Evolutionary conservation across 2,888 invertebrate genomes (phyloP).

Genomic region (Pterostichus niger): DNA sequence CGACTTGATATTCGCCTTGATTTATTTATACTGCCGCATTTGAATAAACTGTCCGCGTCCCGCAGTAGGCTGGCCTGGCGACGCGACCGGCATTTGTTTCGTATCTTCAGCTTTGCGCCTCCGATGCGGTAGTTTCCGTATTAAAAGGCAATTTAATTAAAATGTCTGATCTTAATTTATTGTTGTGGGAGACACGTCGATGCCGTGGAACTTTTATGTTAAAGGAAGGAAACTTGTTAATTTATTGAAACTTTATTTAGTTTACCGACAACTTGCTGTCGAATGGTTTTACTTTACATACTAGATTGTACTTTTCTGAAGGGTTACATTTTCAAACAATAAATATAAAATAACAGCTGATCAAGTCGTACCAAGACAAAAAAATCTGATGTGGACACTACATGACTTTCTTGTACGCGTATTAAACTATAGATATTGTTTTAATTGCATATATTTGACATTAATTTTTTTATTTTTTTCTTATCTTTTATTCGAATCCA

Average conservation of each 20-base stretch:
- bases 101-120: conserved; percentile 1
- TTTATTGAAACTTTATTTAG: conserved; percentile 52
- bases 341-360: no score
- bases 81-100: conserved; percentile 17
- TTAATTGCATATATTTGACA: no score
- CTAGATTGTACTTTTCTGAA: no score
- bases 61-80: conserved; percentile 22
- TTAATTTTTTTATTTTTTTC: no score
- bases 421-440: no score
- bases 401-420: no score
- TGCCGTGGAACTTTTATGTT: conserved; percentile 11
- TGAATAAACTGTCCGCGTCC: conserved; percentile 56
- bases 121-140: conserved; percentile 17
- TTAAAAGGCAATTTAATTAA: conserved; percentile 47
- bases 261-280: conserved; percentile 40
- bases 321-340: no score
- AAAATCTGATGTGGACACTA: no score
- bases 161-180: conserved; percentile 48
- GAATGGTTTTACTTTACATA: conserved; percentile 38
- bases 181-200: conserved; percentile 30
- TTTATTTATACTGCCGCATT: conserved; percentile 58
- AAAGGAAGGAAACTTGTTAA: conserved; percentile 27
- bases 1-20: conserved; percentile 60
- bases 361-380: no score
- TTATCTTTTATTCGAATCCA: no score